phyloP scores from a whole-genome alignment of 2,888 invertebrate species.

The Tachystola acroxantha region DNA sequence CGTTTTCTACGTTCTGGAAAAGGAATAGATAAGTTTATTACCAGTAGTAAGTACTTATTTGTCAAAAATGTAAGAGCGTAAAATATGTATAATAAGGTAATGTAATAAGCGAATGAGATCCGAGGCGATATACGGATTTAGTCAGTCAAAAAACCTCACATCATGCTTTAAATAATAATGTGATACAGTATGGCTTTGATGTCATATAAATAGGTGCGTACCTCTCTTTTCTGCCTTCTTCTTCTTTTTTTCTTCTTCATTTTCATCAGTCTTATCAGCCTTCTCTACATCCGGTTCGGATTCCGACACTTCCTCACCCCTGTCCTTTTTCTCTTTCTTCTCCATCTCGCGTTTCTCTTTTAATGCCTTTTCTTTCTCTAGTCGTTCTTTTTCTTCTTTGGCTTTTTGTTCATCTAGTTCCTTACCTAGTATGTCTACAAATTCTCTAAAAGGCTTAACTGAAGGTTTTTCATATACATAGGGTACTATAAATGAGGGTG shows the following conservation, averaged over 20 bases:
- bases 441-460: conserved; percentile 85
- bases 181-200: too few species aligned
- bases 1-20: conserved; percentile 40
- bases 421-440: conserved; percentile 80
- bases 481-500: conserved; percentile 95
- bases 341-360: conserved; percentile 45
- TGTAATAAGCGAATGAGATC: too few species aligned
- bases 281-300: conserved; percentile 24
- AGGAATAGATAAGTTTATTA: too few species aligned
- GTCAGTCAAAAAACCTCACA: too few species aligned
- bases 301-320: conserved; percentile 42
- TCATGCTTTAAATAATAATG: too few species aligned
- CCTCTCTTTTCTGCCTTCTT: conserved; percentile 47
- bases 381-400: conserved; percentile 67
- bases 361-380: conserved; percentile 44
- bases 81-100: too few species aligned
- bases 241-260: conserved; percentile 37
- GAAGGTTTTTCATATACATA: conserved; percentile 96
- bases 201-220: too few species aligned
- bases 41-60: too few species aligned
- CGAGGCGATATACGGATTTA: too few species aligned
- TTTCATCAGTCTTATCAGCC: conserved; percentile 11
- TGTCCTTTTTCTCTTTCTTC: conserved; percentile 38
- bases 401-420: conserved; percentile 80
- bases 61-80: too few species aligned